A percentile compares a stretch with the other conserved stretches of the same genome.
These are phyloP conservation scores for Nesogale talazaci DNA, from an alignment of 2,113 vertebrate genomes.

Conservation along the genomic window DNA sequence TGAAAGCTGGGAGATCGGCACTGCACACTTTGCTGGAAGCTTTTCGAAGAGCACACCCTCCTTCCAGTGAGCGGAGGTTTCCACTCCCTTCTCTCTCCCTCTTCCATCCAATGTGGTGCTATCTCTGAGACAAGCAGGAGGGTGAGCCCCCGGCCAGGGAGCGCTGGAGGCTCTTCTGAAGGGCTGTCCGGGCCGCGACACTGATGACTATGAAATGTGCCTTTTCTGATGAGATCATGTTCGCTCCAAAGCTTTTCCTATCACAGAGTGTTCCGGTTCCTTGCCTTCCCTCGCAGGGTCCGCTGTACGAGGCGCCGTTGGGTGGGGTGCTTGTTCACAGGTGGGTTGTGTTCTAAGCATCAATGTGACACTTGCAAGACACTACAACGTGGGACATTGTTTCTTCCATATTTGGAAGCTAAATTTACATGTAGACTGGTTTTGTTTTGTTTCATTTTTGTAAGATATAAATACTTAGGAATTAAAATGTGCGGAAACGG, in stretches of 20 bases:
- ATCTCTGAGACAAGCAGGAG: constrained; percentile 80
- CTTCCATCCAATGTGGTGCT: constrained; percentile 88
- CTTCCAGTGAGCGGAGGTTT: constrained; percentile 79
- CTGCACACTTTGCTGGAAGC: constrained; percentile 86
- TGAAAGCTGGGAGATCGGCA: constrained; percentile 92
- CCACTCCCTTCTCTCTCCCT: constrained; percentile 82
- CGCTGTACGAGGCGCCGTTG: constrained; percentile 85
- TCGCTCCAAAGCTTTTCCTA: constrained; percentile 88
- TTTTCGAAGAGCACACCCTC: constrained; percentile 86
- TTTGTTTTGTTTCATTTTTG: constrained; percentile 82
- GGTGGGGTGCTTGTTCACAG: constrained; percentile 83
- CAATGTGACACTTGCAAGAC: constrained; percentile 87
- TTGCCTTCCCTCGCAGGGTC: constrained; percentile 65
- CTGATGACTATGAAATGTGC: constrained; percentile 89
- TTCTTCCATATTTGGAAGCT: constrained; percentile 93
- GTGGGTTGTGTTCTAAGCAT: constrained; percentile 85
- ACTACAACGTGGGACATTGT: constrained; percentile 90
- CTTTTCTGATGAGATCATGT: constrained; percentile 90
- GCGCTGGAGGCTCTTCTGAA: constrained; percentile 58
- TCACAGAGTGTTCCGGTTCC: constrained; percentile 83
- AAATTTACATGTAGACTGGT: constrained; percentile 87
- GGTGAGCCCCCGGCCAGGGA: constrained; percentile 72
- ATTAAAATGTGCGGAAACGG: constrained; percentile 87
- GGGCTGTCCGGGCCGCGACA: constrained; percentile 84
- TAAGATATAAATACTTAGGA: constrained; percentile 85